Base-by-base conservation (phyloP, 2,888 invertebrate genomes). In the Teleogryllus oceanicus region DNA sequence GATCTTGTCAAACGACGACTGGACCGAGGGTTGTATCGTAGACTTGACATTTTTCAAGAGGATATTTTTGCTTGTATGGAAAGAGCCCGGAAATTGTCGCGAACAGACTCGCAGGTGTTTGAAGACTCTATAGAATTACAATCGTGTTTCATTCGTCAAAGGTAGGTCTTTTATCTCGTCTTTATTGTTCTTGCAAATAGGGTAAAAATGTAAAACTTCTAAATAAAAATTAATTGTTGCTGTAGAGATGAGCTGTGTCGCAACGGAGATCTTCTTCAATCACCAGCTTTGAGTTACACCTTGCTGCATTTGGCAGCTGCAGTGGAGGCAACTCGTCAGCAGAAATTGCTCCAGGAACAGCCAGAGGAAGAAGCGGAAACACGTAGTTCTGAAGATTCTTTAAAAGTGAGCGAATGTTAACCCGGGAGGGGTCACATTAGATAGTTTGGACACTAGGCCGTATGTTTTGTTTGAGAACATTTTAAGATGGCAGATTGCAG, bases 111-210 rank as follows among this genome's bases (percentile, higher is more conserved):
- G 4, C 96, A 96, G 86, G 92, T 96, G 77, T 99, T 98, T 88
- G 97, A 98, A 85, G 99, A 99, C 87, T 94, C 98, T 0, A 92
- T 97, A 50, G 97, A 98, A 85, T 89, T 99, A 78, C 98, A 99
- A 87, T 91, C 93, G 16, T 96, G 92, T 88, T 99, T 96, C 87
- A 94, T 99, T 76, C 91, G 91, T 49, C 85, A 85, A 80, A 84
- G 85, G 85, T 85, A 78, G 75, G 78, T 21, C 4, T 18, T 49
- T 37, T 49, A 49, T 16, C 74, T n/a, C 12, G 24, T 18, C n/a
- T 78, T 18, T n/a, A 49, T 11, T 79, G n/a, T 77, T 49, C 21
- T 49, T 77, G 77, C 5, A 16, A 20, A 20, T 20, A 77, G n/a
- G 49, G 49, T 18, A 50, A 78, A 24, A 76, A 49, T n/a, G 20